Conservation (phyloP, 2,113 vertebrate genomes). For the Asarcornis scutulata region DNA sequence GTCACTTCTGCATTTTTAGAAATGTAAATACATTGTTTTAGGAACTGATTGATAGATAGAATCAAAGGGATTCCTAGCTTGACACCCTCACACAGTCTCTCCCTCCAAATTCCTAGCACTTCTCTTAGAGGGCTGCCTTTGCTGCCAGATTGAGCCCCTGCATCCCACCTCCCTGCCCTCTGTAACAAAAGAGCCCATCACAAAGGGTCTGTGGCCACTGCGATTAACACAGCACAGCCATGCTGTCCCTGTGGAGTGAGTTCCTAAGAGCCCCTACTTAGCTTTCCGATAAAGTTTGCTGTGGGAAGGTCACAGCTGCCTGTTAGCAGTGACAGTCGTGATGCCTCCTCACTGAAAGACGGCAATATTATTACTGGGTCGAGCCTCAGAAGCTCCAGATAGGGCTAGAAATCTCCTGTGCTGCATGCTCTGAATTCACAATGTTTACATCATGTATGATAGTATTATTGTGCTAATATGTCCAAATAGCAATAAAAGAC, state of each 20-base stretch:
- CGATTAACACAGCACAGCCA: background rate
- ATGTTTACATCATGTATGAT: background rate
- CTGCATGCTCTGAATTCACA: background rate
- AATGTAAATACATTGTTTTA: background rate
- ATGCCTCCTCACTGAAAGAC: background rate
- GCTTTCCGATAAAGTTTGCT: background rate
- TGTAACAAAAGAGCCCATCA: background rate
- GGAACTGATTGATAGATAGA: conserved; percentile 8
- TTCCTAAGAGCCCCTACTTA: background rate
- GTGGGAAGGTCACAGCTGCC: background rate
- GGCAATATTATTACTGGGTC: background rate
- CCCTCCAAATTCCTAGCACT: background rate
- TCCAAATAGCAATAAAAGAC: background rate
- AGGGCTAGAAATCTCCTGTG: background rate
- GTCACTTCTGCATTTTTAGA: background rate
- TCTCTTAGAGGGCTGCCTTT: background rate
- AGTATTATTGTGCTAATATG: background rate
- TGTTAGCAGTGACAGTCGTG: background rate
- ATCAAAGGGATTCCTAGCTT: conserved; percentile 18
- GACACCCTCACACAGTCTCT: background rate
- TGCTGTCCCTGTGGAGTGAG: background rate
- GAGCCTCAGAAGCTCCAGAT: background rate
- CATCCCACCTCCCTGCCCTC: background rate
- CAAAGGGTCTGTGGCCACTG: background rate
- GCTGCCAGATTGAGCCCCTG: background rate